Percentiles rank a stretch among this genome's conserved stretches.
Conservation (phyloP, 2,888 invertebrate species). For the Tenodera sinensis region DNA sequence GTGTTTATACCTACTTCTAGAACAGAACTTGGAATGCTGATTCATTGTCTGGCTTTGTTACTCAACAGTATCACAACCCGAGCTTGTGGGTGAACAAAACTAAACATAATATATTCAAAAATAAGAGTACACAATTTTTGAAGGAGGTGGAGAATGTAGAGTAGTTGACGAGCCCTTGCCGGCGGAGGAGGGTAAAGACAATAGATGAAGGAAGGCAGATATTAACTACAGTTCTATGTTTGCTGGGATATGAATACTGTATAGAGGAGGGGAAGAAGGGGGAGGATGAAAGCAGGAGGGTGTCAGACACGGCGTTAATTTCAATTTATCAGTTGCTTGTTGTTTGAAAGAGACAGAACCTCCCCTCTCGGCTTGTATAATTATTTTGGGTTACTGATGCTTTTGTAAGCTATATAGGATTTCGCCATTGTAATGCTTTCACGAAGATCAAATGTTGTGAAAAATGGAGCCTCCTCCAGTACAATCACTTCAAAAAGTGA, state of each 20-base stretch:
- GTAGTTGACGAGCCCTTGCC: background rate
- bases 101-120: too few relatives aligned
- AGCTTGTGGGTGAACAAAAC: too few relatives aligned
- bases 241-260: constrained; percentile 13
- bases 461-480: background rate
- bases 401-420: constrained; percentile 13
- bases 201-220: constrained; percentile 16
- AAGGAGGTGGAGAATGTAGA: background rate
- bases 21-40: too few relatives aligned
- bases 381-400: constrained; percentile 15
- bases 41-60: too few relatives aligned
- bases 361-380: constrained; percentile 2
- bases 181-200: constrained; percentile 8
- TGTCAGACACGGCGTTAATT: constrained; percentile 16
- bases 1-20: too few relatives aligned
- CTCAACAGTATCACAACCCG: too few relatives aligned
- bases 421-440: constrained; percentile 6
- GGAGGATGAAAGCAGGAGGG: constrained; percentile 6
- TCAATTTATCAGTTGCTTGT: constrained; percentile 18
- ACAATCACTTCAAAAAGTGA: background rate
- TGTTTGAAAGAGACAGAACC: constrained; percentile 10
- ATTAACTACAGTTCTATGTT: constrained; percentile 17
- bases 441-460: constrained; percentile 1
- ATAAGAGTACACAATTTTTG: background rate
- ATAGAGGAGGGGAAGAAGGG: background rate